These are phyloP conservation scores for Rhinoraja longicauda DNA, from an alignment of 2,797 vertebrate species.

Conservation along the genomic window DNA sequence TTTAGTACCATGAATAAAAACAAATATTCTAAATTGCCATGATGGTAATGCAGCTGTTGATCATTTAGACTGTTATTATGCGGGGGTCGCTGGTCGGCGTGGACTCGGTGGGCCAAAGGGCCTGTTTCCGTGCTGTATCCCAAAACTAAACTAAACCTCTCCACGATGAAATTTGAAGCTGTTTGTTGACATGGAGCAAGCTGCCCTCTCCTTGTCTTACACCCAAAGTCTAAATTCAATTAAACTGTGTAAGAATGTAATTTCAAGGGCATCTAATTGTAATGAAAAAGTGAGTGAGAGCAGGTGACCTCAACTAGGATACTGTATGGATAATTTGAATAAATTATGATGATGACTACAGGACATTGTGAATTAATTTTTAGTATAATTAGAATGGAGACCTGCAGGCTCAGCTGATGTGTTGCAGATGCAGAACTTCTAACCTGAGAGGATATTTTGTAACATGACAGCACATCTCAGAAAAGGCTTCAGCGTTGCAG, in stretches of 20 bases:
- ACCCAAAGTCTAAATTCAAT: slow-evolving; percentile 4
- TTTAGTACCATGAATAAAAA: no score
- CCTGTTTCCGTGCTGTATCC: no score
- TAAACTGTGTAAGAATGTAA: slow-evolving; percentile 5
- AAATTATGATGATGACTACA: slow-evolving; percentile 17
- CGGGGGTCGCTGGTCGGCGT: no score
- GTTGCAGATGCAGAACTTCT: background rate
- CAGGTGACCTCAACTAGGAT: background rate
- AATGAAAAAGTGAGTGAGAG: background rate
- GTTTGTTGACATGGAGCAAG: background rate
- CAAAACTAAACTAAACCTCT: background rate
- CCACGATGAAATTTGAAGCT: background rate
- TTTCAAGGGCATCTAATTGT: slow-evolving; percentile 18
- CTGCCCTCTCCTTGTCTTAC: background rate
- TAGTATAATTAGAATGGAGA: slow-evolving; percentile 27
- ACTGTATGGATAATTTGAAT: slow-evolving; percentile 11
- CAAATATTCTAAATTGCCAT: background rate
- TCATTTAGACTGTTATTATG: background rate
- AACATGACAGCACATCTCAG: background rate
- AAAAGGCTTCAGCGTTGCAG: no score
- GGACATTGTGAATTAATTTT: slow-evolving; percentile 7
- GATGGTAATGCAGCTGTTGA: background rate
- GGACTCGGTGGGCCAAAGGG: no score
- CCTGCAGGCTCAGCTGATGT: background rate
- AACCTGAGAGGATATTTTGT: background rate